A percentile compares a stretch with the other conserved stretches of the same genome.
Conservation (phyloP, 2,888 invertebrate genomes). For the Unio delphinus region DNA sequence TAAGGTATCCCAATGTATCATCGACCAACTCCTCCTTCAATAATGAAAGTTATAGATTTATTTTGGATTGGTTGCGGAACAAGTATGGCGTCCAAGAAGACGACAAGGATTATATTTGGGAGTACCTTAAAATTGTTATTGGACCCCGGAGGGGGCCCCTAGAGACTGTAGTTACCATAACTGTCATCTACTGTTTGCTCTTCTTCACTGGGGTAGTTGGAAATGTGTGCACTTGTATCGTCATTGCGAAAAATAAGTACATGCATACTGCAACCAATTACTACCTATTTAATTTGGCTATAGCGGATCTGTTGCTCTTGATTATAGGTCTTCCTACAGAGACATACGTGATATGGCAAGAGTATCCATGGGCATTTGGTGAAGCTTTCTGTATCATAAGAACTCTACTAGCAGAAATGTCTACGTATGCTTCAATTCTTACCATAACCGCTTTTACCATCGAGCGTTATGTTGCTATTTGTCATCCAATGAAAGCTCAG, state of each 20-base stretch:
- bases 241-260: conserved; percentile 58
- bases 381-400: conserved; percentile 84
- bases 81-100: too few relatives aligned
- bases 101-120: conserved; percentile 19
- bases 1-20: too few relatives aligned
- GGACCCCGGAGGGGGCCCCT: conserved; percentile 46
- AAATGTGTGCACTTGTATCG: conserved; percentile 61
- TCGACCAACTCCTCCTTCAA: too few relatives aligned
- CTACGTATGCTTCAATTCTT: conserved; percentile 79
- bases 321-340: conserved; percentile 87
- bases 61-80: too few relatives aligned
- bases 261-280: conserved; percentile 77
- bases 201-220: conserved; percentile 62
- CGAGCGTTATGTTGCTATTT: conserved; percentile 89
- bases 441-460: conserved; percentile 89
- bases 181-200: conserved; percentile 54
- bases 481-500: conserved; percentile 87
- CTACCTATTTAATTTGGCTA: conserved; percentile 88
- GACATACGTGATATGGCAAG: conserved; percentile 75
- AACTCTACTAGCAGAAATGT: conserved; percentile 87
- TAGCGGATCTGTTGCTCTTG: conserved; percentile 85
- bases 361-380: conserved; percentile 76
- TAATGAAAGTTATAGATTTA: too few relatives aligned
- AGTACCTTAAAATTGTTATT: conserved; percentile 34
- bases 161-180: conserved; percentile 51